Base-by-base conservation (phyloP, 2,888 invertebrate species). In the Acanthosoma haemorrhoidale region DNA sequence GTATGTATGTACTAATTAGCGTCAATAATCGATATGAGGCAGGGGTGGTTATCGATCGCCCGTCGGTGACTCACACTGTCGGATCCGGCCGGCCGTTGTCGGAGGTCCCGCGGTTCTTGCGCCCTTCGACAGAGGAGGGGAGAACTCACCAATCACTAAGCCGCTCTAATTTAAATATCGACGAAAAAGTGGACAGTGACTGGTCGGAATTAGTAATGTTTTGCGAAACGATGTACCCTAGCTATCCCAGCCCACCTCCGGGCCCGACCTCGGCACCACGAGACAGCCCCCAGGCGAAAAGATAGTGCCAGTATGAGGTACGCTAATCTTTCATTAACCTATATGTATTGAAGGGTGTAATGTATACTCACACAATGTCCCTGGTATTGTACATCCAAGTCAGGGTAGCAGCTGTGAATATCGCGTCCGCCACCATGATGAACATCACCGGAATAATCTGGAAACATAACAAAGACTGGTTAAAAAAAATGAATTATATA, bases 341-440 rank as follows among this genome's bases (percentile, higher is more conserved):
- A 32, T 6, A 4, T 32, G 32, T 6, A 32, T 32, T 32, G 9
- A 32, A 16, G 8, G n/a, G n/a, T n/a, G n/a, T n/a, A 29, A 34
- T 29, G 18, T 32, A 1, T 70, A 70, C 75, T 75, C 68, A 74
- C 75, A 32, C 64, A 38, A 67, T 69, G 60, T 75, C 74, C 60
- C 70, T 59, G 21, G 72, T 71, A 31, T n/a, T 15, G n/a, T 39
- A 18, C 38, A 18, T 29, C 41, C 66, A 70, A 36, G 16, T n/a
- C 13, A 32, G 16, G 6, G 36, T 8, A 18, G 31, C n/a, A 21
- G 58, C n/a, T 31, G 34, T 21, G 11, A 39, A 32, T 11, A 59
- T 32, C 6, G 63, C 0, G 1, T 58, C 51, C 4, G 3, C 58
- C 8, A 59, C 38, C 29, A 59, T 18, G 38, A 67, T 25, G 11